Conservation (phyloP, 53 echinoderm and acorn worm species). For the Paracentrotus lividus region DNA sequence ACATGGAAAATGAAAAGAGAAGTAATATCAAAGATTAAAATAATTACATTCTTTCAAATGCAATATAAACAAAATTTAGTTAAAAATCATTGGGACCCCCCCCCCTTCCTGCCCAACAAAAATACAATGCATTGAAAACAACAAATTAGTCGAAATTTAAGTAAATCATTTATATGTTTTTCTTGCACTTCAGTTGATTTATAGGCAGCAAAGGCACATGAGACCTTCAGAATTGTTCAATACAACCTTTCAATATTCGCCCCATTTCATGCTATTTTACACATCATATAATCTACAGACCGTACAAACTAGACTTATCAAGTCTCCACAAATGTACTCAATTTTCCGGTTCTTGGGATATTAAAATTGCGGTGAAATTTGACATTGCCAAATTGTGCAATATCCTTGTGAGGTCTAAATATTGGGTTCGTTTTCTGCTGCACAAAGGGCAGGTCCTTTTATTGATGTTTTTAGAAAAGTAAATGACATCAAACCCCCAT, state of each 20-base stretch:
- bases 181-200: neutral
- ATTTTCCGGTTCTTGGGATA: constrained; percentile 10
- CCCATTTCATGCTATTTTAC: neutral
- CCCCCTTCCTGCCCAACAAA: no score
- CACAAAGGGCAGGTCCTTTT: neutral
- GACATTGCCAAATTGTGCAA: constrained; percentile 13
- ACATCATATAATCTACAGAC: neutral
- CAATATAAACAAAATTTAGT: no score
- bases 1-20: no score
- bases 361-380: constrained; percentile 35
- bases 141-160: no score
- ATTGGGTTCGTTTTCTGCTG: neutral
- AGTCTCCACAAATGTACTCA: constrained; percentile 4
- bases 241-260: neutral
- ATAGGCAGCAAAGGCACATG: neutral
- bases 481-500: neutral
- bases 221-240: neutral
- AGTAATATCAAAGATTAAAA: no score
- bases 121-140: no score
- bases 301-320: neutral
- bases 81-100: no score
- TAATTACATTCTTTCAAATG: no score
- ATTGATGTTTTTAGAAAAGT: neutral
- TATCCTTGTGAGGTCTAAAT: neutral
- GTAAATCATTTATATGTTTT: no score